These are phyloP conservation scores for Xenus cinereus DNA, from an alignment of 2,113 vertebrate species.

Conservation along the genomic window DNA sequence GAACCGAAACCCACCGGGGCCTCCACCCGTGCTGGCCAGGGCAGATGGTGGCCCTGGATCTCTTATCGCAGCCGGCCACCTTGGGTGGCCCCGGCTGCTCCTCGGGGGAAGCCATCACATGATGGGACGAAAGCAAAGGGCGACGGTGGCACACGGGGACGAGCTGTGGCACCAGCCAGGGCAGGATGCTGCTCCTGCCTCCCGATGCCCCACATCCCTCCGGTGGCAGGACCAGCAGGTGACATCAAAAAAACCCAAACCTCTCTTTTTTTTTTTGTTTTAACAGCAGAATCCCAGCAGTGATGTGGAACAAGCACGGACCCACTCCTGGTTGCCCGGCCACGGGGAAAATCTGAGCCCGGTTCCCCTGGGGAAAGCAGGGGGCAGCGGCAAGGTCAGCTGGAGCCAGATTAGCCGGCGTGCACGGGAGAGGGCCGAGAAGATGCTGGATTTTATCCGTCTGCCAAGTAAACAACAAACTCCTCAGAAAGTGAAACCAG, in stretches of 20 bases:
- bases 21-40: not conserved
- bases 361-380: not conserved
- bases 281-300: not conserved
- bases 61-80: constrained; percentile 64
- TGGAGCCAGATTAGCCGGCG: not conserved
- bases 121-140: not conserved
- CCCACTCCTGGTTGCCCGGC: not conserved
- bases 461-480: constrained; percentile 27
- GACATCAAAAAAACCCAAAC: not conserved
- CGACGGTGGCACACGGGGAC: fast-evolving
- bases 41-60: not conserved
- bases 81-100: not conserved
- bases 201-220: not conserved
- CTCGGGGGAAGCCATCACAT: not conserved
- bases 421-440: not conserved
- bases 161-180: not conserved
- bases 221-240: fast-evolving
- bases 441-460: not conserved
- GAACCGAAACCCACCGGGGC: not conserved
- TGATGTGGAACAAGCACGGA: fast-evolving
- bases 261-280: too few relatives aligned
- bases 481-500: not conserved
- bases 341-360: not conserved
- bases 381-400: not conserved
- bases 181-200: not conserved